These are phyloP conservation scores for Pseudochirops cupreus DNA, from an alignment of 2,797 vertebrate species.

Conservation along the genomic window DNA sequence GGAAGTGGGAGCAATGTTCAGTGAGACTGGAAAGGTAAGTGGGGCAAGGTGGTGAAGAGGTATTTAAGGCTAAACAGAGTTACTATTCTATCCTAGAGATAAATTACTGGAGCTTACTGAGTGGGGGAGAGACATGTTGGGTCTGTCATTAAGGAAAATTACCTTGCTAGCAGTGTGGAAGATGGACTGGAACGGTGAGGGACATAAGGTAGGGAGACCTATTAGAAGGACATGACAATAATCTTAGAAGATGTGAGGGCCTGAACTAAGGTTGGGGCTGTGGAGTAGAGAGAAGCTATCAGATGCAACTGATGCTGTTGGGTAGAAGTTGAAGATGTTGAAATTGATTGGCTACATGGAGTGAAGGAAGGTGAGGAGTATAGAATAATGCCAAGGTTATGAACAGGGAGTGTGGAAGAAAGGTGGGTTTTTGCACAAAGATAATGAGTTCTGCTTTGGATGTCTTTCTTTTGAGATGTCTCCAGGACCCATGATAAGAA, in stretches of 20 bases:
- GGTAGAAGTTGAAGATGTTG: background rate
- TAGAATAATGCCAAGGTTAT: background rate
- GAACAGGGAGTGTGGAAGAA: background rate
- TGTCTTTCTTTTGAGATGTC: background rate
- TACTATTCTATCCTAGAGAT: background rate
- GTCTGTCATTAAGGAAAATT: background rate
- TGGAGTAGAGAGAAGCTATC: background rate
- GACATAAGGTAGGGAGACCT: background rate
- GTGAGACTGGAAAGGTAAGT: background rate
- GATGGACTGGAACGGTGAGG: background rate
- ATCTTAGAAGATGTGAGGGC: background rate
- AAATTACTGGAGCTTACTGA: background rate
- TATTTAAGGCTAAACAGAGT: background rate
- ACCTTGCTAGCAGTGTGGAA: background rate
- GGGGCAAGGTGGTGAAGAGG: background rate
- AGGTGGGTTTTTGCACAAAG: background rate
- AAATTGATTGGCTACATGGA: background rate
- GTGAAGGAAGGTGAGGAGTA: background rate
- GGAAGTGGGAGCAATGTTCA: background rate
- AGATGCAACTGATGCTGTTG: background rate
- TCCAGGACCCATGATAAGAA: background rate
- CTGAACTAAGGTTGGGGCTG: background rate
- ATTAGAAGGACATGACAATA: background rate
- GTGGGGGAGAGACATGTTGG: background rate
- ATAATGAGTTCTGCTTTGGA: background rate